Base-by-base conservation (phyloP, 2,113 vertebrate genomes). In the Crotalus helleri region DNA sequence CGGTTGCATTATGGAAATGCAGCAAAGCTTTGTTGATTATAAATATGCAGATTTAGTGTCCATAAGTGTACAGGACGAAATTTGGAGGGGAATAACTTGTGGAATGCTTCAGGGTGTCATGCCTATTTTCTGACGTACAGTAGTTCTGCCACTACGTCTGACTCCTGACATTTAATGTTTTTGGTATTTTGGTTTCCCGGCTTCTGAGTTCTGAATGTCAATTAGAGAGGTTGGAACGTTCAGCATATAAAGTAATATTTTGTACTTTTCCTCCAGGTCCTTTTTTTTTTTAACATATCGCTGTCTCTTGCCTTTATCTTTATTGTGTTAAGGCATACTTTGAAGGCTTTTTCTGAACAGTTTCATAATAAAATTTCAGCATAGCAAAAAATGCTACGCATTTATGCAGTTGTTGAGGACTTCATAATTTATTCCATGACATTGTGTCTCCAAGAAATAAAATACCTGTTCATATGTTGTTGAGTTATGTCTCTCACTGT, bases 131-230 rank as follows among this genome's bases (percentile, higher is more conserved):
- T 91, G 53, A 69, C 39, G 29, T 61, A 0, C 91, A 89, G 10
- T 93, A 88, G 92, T 96, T 95, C 91, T 95, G 46, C 58, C 54
- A 74, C 54, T 93, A 4, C 46, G 90, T 54, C 49, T 23, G 91
- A 93, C 85, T 92, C 54, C 11, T 96, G 94, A 90, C 92, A 64
- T 94, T 91, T 94, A 92, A 55, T 87, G 90, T 87, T 92, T 95
- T 91, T 89, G 57, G 92, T 94, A 51, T 95, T 96, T 91, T 3
- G 8, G 93, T 95, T 95, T 86, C 90, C 90, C 93, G 85, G 54
- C 93, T 96, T 93, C 89, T 92, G 91, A 95, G 89, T 5, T 55
- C 90, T 94, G n/a, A 58, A 33, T 55, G 81, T 90, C 91, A 92
- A 89, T 92, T 91, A 94, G 51, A 90, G 24, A 64, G 92, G 55